phyloP scores from a whole-genome alignment of 1,140 invertebrate species.

The Drosophila burlai region DNA sequence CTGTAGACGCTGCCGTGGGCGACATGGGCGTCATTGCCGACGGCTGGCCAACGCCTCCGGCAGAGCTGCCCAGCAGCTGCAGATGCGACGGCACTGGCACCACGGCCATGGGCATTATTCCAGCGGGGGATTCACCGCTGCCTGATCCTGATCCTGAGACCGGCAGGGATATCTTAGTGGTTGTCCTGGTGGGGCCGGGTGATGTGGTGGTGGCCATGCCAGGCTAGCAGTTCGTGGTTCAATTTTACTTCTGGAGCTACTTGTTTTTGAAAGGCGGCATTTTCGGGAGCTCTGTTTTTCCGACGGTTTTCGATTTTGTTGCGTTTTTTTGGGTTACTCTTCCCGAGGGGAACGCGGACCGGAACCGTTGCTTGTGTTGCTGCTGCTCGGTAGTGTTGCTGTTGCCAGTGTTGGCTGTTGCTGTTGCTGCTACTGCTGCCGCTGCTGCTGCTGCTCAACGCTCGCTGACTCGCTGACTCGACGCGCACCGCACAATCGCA shows the following conservation, averaged over 20 bases:
- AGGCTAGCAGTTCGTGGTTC: conserved; percentile 4
- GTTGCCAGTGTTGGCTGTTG: conserved; percentile 23
- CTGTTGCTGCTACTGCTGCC: conserved; percentile 16
- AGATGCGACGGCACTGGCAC: conserved; percentile 67
- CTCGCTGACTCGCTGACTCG: conserved; percentile 60
- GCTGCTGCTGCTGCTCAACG: conserved; percentile 41
- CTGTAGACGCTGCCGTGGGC: conserved; percentile 61
- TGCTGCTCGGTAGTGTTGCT: conserved; percentile 31
- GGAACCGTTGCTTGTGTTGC: conserved; percentile 24
- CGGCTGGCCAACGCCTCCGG: conserved; percentile 52
- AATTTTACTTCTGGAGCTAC: conserved; percentile 3
- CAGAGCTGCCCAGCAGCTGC: conserved; percentile 47
- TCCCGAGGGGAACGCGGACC: conserved; percentile 25
- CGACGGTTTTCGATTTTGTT: conserved; percentile 22
- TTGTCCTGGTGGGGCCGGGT: conserved; percentile 56
- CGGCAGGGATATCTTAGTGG: conserved; percentile 25
- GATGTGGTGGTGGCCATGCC: conserved; percentile 44
- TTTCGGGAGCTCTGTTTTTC: conserved; percentile 25
- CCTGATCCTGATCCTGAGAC: conserved; percentile 27
- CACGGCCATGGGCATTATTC: conserved; percentile 61
- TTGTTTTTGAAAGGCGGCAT: conserved; percentile 10
- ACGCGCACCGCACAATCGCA: conserved; percentile 45
- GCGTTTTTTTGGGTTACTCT: conserved; percentile 2
- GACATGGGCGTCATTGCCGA: conserved; percentile 61
- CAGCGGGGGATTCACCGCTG: conserved; percentile 9